phyloP scores from a whole-genome alignment of 2,888 invertebrate species.

The Cerastis leucographa region DNA sequence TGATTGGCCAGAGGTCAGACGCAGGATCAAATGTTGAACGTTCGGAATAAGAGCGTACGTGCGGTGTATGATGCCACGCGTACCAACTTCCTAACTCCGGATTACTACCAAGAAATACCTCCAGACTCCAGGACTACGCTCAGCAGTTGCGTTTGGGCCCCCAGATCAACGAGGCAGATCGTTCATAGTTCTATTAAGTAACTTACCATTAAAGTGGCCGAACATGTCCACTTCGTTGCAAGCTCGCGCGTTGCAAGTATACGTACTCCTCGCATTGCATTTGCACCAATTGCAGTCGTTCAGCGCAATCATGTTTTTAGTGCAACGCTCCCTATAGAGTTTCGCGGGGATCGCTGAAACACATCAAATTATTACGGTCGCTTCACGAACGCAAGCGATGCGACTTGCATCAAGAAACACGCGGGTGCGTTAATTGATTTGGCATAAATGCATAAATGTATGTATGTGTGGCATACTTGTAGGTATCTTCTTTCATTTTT shows the following conservation, averaged over 20 bases:
- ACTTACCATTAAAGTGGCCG: slow-evolving; percentile 85
- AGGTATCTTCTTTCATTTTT: no score
- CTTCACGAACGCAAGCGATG: neutral
- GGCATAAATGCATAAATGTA: no score
- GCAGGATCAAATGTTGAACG: neutral
- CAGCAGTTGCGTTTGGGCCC: neutral
- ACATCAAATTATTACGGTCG: neutral
- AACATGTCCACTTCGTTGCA: slow-evolving; percentile 82
- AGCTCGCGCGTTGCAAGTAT: slow-evolving; percentile 75
- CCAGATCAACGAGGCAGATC: neutral
- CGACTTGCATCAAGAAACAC: neutral
- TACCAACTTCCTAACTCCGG: neutral
- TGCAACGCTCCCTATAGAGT: slow-evolving; percentile 75
- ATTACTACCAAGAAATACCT: neutral
- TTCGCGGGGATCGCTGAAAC: slow-evolving; percentile 72
- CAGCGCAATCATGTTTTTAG: slow-evolving; percentile 67
- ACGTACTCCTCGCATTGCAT: slow-evolving; percentile 70
- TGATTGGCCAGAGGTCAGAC: neutral
- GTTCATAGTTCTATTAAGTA: neutral
- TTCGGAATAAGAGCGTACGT: neutral
- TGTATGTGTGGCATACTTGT: no score
- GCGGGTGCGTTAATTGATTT: neutral
- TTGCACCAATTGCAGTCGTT: slow-evolving; percentile 87
- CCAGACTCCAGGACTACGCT: neutral
- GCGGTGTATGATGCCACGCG: neutral